phyloP scores from a whole-genome alignment of 2,113 vertebrate genomes.

The Ibidorhyncha struthersii region DNA sequence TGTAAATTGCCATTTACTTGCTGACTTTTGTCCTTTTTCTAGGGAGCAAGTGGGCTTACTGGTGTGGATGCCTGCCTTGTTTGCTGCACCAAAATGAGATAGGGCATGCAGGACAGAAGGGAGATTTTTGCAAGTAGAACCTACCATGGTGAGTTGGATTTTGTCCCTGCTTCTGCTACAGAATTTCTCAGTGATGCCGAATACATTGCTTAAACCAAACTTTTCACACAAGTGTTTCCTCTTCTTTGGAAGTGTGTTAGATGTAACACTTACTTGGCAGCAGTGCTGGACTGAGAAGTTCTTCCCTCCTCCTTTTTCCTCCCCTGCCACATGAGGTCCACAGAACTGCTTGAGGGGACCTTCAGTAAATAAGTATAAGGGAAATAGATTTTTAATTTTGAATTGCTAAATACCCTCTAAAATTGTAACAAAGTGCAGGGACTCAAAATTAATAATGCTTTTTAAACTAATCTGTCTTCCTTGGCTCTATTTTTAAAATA shows the following conservation, averaged over 20 bases:
- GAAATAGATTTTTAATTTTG: neutral
- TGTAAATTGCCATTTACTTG: neutral
- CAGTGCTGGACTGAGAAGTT: neutral
- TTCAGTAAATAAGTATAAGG: neutral
- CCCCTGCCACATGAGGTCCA: neutral
- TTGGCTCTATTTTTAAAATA: neutral
- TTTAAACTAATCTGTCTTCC: neutral
- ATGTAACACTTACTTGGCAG: neutral
- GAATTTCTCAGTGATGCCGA: neutral
- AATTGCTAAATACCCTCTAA: neutral
- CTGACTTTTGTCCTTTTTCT: neutral
- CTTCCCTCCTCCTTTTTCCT: neutral
- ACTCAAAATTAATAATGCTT: neutral
- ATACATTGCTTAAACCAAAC: neutral
- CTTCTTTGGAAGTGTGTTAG: neutral
- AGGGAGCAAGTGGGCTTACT: conserved; percentile 10
- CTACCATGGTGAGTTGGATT: conserved; percentile 51
- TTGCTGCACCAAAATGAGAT: conserved; percentile 25
- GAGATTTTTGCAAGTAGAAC: neutral
- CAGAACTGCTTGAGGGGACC: neutral
- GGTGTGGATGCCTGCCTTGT: neutral
- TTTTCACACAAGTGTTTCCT: neutral
- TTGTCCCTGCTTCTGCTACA: neutral
- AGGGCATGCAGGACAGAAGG: neutral
- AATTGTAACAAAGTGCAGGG: neutral